phyloP scores from a whole-genome alignment of 2,113 vertebrate species.

The Paradisaea rubra region DNA sequence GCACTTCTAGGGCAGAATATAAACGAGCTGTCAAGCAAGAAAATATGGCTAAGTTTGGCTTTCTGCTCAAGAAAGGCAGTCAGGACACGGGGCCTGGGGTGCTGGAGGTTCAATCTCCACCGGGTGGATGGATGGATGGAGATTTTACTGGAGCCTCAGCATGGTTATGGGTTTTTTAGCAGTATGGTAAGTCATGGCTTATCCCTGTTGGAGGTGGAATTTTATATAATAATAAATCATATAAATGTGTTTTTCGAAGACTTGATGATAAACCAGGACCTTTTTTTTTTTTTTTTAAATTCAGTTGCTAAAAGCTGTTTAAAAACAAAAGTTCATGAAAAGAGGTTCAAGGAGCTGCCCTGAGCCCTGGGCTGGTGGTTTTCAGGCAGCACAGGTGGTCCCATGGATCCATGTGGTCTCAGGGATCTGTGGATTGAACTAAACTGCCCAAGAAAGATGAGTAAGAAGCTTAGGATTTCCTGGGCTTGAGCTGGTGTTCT shows the following conservation, averaged over 20 bases:
- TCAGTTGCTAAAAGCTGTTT: neutral
- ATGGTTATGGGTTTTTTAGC: neutral
- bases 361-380: neutral
- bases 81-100: fast-evolving
- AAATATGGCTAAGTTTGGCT: neutral
- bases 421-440: neutral
- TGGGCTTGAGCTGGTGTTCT: neutral
- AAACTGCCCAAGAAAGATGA: neutral
- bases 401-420: neutral
- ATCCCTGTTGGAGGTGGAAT: neutral
- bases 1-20: neutral
- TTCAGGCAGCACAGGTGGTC: neutral
- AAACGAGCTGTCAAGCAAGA: neutral
- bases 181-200: neutral
- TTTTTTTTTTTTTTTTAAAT: neutral
- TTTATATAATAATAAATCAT: neutral
- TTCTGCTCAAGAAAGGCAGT: neutral
- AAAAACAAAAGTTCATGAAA: neutral
- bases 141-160: neutral
- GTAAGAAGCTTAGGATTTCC: neutral
- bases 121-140: neutral
- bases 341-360: neutral
- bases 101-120: neutral
- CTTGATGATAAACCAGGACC: neutral
- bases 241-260: neutral